A percentile compares a stretch with the other conserved stretches of the same genome.
These are phyloP conservation scores for Cosmopolites sordidus DNA, from an alignment of 2,888 invertebrate species.

Conservation along the genomic window DNA sequence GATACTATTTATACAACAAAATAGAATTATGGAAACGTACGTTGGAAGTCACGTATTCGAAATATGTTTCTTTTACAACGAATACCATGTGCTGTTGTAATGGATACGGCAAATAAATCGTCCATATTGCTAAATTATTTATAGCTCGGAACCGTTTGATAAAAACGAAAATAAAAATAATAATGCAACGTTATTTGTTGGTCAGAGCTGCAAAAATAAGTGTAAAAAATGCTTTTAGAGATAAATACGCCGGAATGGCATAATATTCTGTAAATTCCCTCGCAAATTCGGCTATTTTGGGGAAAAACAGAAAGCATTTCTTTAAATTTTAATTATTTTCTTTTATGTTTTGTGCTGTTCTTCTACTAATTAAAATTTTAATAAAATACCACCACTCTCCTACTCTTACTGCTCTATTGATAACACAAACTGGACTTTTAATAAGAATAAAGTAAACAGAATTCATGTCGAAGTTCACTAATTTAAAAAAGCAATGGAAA, in stretches of 20 bases:
- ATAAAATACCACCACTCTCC: neutral
- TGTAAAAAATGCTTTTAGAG: neutral
- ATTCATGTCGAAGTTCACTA: neutral
- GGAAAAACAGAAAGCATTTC: conserved; percentile 20
- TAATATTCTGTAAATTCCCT: conserved; percentile 18
- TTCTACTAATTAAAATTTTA: conserved; percentile 1
- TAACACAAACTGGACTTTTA: conserved; percentile 1
- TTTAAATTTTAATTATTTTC: conserved; percentile 12
- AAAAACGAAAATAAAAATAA: conserved; percentile 1
- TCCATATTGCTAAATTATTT: conserved; percentile 21
- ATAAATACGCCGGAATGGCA: conserved; percentile 6
- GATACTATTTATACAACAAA: neutral
- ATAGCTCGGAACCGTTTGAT: conserved; percentile 10
- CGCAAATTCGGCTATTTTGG: conserved; percentile 15
- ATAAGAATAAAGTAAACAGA: neutral
- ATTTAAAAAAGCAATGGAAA: no score
- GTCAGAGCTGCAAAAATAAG: neutral
- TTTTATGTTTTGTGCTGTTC: neutral
- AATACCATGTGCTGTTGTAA: conserved; percentile 9
- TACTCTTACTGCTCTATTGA: neutral
- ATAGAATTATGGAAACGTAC: neutral
- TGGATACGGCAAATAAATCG: conserved; percentile 20
- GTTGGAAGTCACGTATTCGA: neutral
- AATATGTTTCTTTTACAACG: neutral
- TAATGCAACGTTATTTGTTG: neutral